Base-by-base conservation (phyloP, 2,888 invertebrate species). In the Tholera decimalis region DNA sequence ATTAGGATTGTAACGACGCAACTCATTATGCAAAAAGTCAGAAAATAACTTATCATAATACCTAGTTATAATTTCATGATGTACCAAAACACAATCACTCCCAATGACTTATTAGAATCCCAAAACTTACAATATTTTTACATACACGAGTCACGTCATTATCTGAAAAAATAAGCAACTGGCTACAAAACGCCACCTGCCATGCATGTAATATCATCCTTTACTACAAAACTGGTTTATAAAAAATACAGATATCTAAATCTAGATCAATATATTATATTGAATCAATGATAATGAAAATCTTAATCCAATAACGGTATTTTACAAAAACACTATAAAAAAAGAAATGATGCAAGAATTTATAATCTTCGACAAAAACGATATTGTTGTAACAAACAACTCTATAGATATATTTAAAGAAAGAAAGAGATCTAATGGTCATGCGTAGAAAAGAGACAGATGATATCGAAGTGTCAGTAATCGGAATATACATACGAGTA, bases 401-500 rank as follows among this genome's bases (percentile, higher is more conserved):
- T 60, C 39, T 62, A 54, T 15, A 57, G 59, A 79, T 68, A 39
- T 77, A 76, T 71, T 68, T 60, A 59, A 49, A 62, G 50, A 73
- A 70, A 53, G 62, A 58, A 55, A 49, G 26, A 11, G 26, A 51
- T 49, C 33, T 24, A 26, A 43, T 35, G 8, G 22, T 15, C n/a
- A 0, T 20, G 57, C n/a, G 49, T 26, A 6, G 22, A 66, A 79
- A n/a, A 54, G 71, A 63, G 72, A 72, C 26, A 26, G 22, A 55
- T 18, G 9, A 57, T 58, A 63, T 54, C 7, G 9, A 37, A 49
- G 44, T 61, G 37, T 74, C 51, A 28, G 8, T 46, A 43, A 50
- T 67, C 15, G 46, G 8, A 39, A 33, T 47, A 46, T 53, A 59
- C n/a, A 46, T 75, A n/a, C n/a, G n/a, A n/a, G n/a, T n/a, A 43